Evolutionary conservation across 1,140 invertebrate species (phyloP).

Genomic region (Polypedilum vanderplanki): DNA sequence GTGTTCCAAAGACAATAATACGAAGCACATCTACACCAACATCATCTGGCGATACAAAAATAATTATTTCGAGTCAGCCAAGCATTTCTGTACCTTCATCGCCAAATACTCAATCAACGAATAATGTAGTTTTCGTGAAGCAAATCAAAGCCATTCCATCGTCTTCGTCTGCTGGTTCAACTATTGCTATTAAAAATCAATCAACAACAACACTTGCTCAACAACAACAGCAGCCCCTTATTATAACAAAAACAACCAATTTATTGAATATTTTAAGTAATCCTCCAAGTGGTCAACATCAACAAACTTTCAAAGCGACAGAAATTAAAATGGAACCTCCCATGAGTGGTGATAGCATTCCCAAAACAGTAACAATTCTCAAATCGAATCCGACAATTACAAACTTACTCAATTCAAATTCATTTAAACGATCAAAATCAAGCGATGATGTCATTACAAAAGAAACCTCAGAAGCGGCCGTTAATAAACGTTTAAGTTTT

Average conservation of each 20-base stretch:
- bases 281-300: background rate
- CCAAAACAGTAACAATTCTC: slow-evolving; percentile 27
- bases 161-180: background rate
- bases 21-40: slow-evolving; percentile 1
- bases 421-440: slow-evolving; percentile 48
- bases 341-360: slow-evolving; percentile 31
- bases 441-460: slow-evolving; percentile 43
- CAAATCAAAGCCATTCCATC: slow-evolving; percentile 8
- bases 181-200: background rate
- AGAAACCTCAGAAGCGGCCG: slow-evolving; percentile 41
- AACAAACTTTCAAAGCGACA: background rate
- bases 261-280: slow-evolving; percentile 29
- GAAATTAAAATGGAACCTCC: background rate
- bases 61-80: background rate
- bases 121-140: slow-evolving; percentile 29
- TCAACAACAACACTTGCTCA: background rate
- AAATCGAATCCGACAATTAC: slow-evolving; percentile 36
- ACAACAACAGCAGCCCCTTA: slow-evolving; percentile 29
- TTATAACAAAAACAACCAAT: slow-evolving; percentile 30
- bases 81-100: background rate
- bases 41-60: background rate
- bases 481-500: slow-evolving; percentile 46
- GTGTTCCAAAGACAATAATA: background rate
- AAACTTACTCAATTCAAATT: slow-evolving; percentile 36
- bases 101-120: background rate